A percentile compares a stretch with the other conserved stretches of the same genome.
phyloP scores from a whole-genome alignment of 2,113 vertebrate species.

The Brachyistius frenatus region DNA sequence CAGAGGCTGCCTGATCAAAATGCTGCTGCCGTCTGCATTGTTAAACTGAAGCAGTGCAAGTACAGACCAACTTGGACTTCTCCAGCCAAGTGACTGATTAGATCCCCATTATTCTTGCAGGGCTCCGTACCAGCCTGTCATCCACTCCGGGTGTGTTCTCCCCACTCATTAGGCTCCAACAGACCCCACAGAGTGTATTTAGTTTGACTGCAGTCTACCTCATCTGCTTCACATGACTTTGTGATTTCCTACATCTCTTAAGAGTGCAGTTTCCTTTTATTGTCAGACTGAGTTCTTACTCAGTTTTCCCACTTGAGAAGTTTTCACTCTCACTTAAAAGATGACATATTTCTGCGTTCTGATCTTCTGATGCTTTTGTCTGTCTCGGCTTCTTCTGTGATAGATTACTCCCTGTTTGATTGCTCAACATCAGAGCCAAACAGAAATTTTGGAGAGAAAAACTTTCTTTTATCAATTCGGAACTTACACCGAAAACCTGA shows the following conservation, averaged over 20 bases:
- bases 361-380: conserved; percentile 5
- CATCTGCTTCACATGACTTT: not conserved
- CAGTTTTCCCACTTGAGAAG: conserved; percentile 1
- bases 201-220: not conserved
- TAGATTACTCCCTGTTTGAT: conserved; percentile 11
- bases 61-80: conserved; percentile 21
- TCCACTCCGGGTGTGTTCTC: not conserved
- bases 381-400: conserved; percentile 9
- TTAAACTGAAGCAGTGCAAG: conserved; percentile 24
- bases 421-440: conserved; percentile 16
- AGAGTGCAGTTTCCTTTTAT: not conserved
- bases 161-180: not conserved
- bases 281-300: not conserved
- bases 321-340: conserved; percentile 11
- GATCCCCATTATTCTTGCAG: conserved; percentile 44
- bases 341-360: not conserved
- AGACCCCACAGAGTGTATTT: not conserved
- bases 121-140: not conserved
- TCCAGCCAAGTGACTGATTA: conserved; percentile 40
- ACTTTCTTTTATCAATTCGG: conserved; percentile 8
- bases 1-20: conserved; percentile 49
- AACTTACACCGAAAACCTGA: not conserved
- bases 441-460: not conserved
- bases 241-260: not conserved
- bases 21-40: conserved; percentile 51